Percentiles rank a stretch among this genome's conserved stretches.
Conservation (phyloP, 2,888 invertebrate genomes). For the Homarus gammarus region DNA sequence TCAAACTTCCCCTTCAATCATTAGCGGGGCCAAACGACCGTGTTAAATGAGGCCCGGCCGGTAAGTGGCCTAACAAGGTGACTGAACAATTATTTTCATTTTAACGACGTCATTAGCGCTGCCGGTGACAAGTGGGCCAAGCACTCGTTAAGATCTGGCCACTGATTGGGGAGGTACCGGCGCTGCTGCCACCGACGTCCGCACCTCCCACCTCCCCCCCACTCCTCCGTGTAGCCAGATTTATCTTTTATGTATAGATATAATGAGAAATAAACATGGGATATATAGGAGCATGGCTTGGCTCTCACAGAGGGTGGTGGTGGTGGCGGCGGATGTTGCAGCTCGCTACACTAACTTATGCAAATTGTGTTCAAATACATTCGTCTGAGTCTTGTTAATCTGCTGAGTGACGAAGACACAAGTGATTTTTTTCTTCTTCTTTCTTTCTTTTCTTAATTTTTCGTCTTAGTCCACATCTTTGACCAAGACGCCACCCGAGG, state of each 20-base stretch:
- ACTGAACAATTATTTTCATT: constrained; percentile 73
- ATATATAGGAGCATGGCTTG: constrained; percentile 54
- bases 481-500: not conserved
- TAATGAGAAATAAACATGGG: constrained; percentile 63
- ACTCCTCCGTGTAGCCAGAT: constrained; percentile 25
- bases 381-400: constrained; percentile 36
- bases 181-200: not conserved
- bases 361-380: constrained; percentile 62
- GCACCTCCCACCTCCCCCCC: not conserved
- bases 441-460: not conserved
- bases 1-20: constrained; percentile 70
- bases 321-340: constrained; percentile 20
- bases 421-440: constrained; percentile 5
- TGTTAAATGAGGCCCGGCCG: constrained; percentile 69
- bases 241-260: constrained; percentile 61
- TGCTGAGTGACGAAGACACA: constrained; percentile 37
- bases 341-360: constrained; percentile 49
- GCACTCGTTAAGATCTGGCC: constrained; percentile 67
- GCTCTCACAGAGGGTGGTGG: not conserved
- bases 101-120: constrained; percentile 72
- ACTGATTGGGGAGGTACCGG: constrained; percentile 47
- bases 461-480: not conserved
- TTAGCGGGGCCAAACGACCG: constrained; percentile 63
- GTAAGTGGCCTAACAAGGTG: constrained; percentile 72
- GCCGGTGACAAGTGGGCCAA: constrained; percentile 68